phyloP scores from a whole-genome alignment of 2,113 vertebrate species.

The Tangachromis dhanisi region DNA sequence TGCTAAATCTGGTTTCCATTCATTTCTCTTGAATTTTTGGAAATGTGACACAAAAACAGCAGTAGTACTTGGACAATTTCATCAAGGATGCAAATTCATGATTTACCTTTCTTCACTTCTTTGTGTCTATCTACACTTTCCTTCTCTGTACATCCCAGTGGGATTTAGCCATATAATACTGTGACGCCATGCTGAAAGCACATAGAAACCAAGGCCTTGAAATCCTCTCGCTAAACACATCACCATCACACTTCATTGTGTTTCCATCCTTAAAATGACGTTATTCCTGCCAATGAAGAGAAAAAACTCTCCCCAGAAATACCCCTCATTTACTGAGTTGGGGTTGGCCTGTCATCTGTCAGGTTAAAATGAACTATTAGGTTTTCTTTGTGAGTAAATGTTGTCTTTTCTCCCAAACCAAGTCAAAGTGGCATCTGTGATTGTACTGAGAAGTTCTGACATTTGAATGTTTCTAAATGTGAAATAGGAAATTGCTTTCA shows the following conservation, averaged over 20 bases:
- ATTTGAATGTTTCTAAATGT: not conserved
- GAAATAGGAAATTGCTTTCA: not conserved
- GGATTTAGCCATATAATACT: not conserved
- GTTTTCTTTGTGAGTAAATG: not conserved
- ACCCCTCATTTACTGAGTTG: not conserved
- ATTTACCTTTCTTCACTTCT: not conserved
- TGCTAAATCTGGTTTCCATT: not conserved
- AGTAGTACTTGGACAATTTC: not conserved
- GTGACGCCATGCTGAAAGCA: conserved; percentile 45
- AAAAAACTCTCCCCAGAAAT: not conserved
- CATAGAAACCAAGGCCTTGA: not conserved
- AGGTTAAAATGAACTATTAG: not conserved
- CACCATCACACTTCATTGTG: conserved; percentile 36
- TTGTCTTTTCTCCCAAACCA: not conserved
- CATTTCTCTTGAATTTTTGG: not conserved
- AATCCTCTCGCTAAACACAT: conserved; percentile 34
- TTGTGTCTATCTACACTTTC: not conserved
- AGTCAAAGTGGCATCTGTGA: not conserved
- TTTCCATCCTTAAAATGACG: conserved; percentile 24
- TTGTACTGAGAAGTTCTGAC: not conserved
- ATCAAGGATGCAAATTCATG: not conserved
- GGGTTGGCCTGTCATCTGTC: not conserved
- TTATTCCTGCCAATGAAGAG: not conserved
- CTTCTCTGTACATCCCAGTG: not conserved
- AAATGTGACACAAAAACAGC: not conserved